A percentile compares a stretch with the other conserved stretches of the same genome.
Conservation (phyloP, 2,113 vertebrate species). For the Rhineura floridana region DNA sequence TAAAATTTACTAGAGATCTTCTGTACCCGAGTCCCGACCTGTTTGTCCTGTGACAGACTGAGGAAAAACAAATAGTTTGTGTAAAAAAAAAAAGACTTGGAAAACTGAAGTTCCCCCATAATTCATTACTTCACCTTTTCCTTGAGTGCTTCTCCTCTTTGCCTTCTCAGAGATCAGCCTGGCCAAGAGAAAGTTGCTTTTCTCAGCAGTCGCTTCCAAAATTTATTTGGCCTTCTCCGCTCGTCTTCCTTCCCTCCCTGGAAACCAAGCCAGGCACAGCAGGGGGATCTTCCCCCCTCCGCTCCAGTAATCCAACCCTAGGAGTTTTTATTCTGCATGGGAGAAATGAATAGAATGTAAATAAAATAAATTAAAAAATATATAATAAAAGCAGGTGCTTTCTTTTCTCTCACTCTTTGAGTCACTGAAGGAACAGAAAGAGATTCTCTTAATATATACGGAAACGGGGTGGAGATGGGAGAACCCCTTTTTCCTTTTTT, state of each 20-base stretch:
- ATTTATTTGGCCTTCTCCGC: slow-evolving; percentile 24
- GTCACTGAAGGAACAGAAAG: slow-evolving; percentile 44
- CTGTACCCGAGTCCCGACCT: background rate
- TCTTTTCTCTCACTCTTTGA: slow-evolving; percentile 46
- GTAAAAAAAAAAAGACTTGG: slow-evolving; percentile 38
- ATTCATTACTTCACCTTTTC: slow-evolving; percentile 74
- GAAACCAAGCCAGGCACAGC: background rate
- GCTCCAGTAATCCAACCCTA: slow-evolving; percentile 26
- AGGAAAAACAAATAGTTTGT: slow-evolving; percentile 64
- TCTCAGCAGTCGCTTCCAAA: slow-evolving; percentile 60
- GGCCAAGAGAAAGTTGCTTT: slow-evolving; percentile 57
- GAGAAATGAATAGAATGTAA: background rate
- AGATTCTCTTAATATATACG: slow-evolving; percentile 69
- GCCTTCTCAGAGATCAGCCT: slow-evolving; percentile 54
- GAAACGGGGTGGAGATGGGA: background rate
- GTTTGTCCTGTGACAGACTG: slow-evolving; percentile 33
- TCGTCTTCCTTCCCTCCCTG: slow-evolving; percentile 15
- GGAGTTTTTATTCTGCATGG: slow-evolving; percentile 28
- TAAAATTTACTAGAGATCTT: slow-evolving; percentile 54
- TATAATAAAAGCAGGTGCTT: slow-evolving; percentile 58
- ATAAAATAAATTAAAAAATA: slow-evolving; percentile 50
- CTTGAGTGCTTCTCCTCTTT: slow-evolving; percentile 66
- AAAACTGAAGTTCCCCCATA: slow-evolving; percentile 54
- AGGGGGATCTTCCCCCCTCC: background rate
- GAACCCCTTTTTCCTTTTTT: slow-evolving; percentile 38